Evolutionary conservation across 2,113 vertebrate species (phyloP).

Genomic region (Chascanopsetta lugubris): DNA sequence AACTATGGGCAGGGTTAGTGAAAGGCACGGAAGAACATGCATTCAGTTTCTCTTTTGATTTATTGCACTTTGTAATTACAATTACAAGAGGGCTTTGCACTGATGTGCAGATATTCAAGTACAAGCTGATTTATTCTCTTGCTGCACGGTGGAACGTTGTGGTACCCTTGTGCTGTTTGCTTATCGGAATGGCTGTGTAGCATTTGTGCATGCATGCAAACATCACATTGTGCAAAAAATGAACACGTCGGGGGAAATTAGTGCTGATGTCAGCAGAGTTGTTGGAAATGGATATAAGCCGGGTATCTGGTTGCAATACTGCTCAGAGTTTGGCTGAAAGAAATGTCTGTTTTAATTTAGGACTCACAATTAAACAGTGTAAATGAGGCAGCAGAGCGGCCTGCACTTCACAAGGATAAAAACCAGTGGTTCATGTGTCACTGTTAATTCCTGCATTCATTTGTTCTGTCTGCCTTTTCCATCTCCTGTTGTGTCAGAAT

Average conservation of each 20-base stretch:
- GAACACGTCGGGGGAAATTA: conserved; percentile 43
- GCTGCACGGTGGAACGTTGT: conserved; percentile 41
- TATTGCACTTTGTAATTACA: conserved; percentile 76
- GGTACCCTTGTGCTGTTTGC: conserved; percentile 50
- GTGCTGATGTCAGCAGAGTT: conserved; percentile 60
- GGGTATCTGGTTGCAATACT: conserved; percentile 9
- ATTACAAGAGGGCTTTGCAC: conserved; percentile 64
- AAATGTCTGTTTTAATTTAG: conserved; percentile 2
- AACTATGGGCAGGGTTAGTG: conserved; percentile 46
- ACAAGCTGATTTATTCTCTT: conserved; percentile 66
- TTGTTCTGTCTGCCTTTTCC: neutral
- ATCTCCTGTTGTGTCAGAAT: neutral
- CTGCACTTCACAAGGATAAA: neutral
- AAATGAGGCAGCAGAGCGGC: conserved; percentile 4
- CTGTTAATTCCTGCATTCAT: neutral
- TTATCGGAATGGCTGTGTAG: conserved; percentile 27
- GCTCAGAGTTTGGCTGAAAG: neutral
- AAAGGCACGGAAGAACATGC: conserved; percentile 54
- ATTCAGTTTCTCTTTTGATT: conserved; percentile 67
- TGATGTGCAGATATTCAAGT: conserved; percentile 63
- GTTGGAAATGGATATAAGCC: conserved; percentile 21
- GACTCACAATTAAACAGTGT: conserved; percentile 16
- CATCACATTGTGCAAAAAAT: conserved; percentile 47
- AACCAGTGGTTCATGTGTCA: conserved; percentile 28
- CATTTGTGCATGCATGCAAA: conserved; percentile 44